A percentile compares a stretch with the other conserved stretches of the same genome.
These are phyloP conservation scores for Zaprionus kolodkinae DNA, from an alignment of 1,140 invertebrate species.

Conservation along the genomic window DNA sequence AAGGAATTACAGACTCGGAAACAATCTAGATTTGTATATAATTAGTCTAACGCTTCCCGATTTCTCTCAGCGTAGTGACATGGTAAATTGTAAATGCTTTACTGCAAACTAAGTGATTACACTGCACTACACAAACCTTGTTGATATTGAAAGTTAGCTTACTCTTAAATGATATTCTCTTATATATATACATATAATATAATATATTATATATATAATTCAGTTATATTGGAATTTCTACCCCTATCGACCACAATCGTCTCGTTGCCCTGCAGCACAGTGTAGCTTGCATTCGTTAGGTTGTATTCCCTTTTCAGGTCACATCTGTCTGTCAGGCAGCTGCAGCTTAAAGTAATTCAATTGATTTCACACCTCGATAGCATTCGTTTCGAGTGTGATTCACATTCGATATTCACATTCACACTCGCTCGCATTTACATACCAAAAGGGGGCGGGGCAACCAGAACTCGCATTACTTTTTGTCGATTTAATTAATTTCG, in stretches of 20 bases:
- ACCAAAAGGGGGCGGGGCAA: conserved; percentile 61
- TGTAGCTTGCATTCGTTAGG: not conserved
- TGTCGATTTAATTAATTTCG: conserved; percentile 80
- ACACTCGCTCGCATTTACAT: conserved; percentile 23
- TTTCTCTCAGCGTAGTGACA: not conserved
- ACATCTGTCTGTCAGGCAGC: conserved; percentile 4
- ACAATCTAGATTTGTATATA: too few species aligned
- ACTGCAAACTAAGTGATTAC: conserved; percentile 7
- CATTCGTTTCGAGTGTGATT: conserved; percentile 30
- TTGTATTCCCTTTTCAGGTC: conserved; percentile 29
- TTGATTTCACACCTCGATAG: conserved; percentile 41
- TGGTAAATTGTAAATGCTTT: conserved; percentile 9
- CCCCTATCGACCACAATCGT: not conserved
- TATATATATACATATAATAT: not conserved
- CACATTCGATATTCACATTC: conserved; percentile 39
- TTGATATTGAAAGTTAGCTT: not conserved
- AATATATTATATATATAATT: too few species aligned
- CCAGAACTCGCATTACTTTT: conserved; percentile 61
- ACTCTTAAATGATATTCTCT: not conserved
- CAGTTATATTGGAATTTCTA: not conserved
- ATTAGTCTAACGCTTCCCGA: not conserved
- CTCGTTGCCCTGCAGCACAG: not conserved
- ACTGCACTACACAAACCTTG: not conserved
- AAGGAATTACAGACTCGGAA: too few species aligned
- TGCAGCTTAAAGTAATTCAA: conserved; percentile 32